Base-by-base conservation (phyloP, 2,113 vertebrate genomes). In the Protobothrops mucrosquamatus region DNA sequence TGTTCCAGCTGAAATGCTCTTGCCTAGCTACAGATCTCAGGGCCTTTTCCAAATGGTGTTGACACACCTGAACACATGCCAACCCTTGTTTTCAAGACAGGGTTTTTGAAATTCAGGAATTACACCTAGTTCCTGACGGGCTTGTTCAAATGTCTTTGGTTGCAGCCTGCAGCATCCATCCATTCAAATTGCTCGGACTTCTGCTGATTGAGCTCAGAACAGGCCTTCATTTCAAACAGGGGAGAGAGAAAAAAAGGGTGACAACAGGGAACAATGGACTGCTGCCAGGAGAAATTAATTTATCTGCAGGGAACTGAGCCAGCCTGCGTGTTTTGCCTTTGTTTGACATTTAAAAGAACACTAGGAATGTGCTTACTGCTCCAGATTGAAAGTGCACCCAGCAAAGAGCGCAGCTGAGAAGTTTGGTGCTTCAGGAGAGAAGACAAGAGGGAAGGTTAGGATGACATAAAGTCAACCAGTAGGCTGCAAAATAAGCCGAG, bases 271-370 rank as follows among this genome's bases (percentile, higher is more conserved):
- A 95, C 89, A 95, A 96, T 94, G 96, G 94, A 89, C 91, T 10
- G 91, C 93, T 95, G 97, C 97, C 97, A 97, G 97, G 96, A 85
- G 93, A 97, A 98, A 98, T 89, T 94, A 97, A 97, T 97, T 97
- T 93, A 86, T 48, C 92, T 3, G 29, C 90, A 59, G 89, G 91
- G 39, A 22, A 1, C 89, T 48, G n/a, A 12, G 0, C 23, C 89
- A 92, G 91, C 8, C 86, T 46, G 69, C 1, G 0, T 86, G 23
- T 59, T 15, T 1, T 85, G 64, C 69, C 61, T 90, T 89, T 26
- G 26, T 86, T 55, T 11, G 56, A 91, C 93, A 93, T 94, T 91
- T 91, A 92, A 55, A n/a, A 93, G 88, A 81, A 88, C 85, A 52
- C 48, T 14, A 87, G 56, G 46, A 93, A 93, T 93, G 81, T 7